phyloP scores from a whole-genome alignment of 2,113 vertebrate genomes.

The Lipotes vexillifer region DNA sequence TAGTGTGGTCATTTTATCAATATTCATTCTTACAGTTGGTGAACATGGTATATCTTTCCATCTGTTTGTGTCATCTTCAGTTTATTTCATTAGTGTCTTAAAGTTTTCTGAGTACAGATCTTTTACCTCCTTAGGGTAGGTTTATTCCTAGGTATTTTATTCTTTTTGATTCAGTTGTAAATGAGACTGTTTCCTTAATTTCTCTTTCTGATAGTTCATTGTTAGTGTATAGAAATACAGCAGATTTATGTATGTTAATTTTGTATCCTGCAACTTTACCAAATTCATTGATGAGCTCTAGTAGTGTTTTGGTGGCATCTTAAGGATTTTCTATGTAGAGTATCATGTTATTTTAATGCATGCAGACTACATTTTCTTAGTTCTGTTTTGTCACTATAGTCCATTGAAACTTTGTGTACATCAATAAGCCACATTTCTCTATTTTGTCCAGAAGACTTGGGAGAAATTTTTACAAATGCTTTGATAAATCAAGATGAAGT shows the following conservation, averaged over 20 bases:
- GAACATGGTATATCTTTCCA: neutral
- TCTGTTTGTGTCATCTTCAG: neutral
- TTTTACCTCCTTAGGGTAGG: neutral
- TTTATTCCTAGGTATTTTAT: neutral
- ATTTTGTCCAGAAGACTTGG: neutral
- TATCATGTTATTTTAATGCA: neutral
- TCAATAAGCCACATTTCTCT: neutral
- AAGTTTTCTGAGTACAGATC: neutral
- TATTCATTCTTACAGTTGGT: neutral
- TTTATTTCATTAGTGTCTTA: neutral
- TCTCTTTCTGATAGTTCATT: neutral
- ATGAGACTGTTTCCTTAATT: neutral
- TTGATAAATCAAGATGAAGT: neutral
- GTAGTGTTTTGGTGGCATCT: neutral
- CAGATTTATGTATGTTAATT: neutral
- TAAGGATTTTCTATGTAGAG: neutral
- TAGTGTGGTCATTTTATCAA: neutral
- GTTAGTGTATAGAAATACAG: neutral
- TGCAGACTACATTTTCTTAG: neutral
- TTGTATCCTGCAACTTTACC: neutral
- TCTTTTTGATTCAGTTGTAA: neutral
- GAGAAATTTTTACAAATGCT: neutral
- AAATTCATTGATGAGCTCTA: neutral
- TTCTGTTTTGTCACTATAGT: neutral
- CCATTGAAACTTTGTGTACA: neutral